phyloP scores from a whole-genome alignment of 2,113 vertebrate species.

The Podilymbus podiceps region DNA sequence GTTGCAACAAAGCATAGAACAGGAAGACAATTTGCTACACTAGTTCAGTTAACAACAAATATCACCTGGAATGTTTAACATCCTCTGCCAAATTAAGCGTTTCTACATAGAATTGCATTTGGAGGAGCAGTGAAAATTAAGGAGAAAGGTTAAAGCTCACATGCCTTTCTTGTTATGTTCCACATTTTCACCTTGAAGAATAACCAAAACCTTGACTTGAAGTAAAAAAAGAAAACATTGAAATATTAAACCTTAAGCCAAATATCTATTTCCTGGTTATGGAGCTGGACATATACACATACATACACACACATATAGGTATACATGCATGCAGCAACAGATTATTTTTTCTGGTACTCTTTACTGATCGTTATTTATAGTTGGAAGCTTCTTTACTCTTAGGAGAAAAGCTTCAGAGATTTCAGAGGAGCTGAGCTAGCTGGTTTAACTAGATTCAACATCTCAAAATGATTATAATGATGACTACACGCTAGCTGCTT shows the following conservation, averaged over 20 bases:
- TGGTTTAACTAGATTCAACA: constrained; percentile 24
- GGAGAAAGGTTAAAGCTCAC: not conserved
- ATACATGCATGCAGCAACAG: not conserved
- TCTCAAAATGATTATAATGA: constrained; percentile 36
- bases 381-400: not conserved
- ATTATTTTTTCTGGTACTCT: not conserved
- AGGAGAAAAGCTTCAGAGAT: constrained; percentile 14
- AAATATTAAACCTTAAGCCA: not conserved
- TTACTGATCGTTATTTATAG: not conserved
- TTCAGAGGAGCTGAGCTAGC: constrained; percentile 33
- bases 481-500: constrained; percentile 13
- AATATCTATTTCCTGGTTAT: not conserved
- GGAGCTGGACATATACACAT: not conserved
- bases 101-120: not conserved
- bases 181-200: not conserved
- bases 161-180: accelerated
- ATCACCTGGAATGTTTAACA: not conserved
- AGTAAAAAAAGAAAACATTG: not conserved
- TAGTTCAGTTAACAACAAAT: not conserved
- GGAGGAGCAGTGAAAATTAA: not conserved
- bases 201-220: not conserved
- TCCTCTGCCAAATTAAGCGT: not conserved
- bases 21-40: not conserved
- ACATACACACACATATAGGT: not conserved
- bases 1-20: not conserved